phyloP scores from a whole-genome alignment of 2,113 vertebrate species.

The Dicentrarchus labrax region DNA sequence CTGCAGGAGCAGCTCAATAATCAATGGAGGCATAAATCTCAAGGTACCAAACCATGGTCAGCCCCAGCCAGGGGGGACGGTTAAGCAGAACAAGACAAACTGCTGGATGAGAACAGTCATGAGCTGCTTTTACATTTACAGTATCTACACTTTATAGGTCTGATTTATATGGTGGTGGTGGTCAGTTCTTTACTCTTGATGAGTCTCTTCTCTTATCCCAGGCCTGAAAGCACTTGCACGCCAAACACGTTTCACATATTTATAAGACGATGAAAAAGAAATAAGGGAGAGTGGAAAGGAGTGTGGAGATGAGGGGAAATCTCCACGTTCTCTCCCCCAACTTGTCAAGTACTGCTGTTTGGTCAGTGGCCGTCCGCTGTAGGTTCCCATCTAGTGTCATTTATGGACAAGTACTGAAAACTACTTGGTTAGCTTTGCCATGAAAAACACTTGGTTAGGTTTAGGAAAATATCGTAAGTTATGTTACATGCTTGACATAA shows the following conservation, averaged over 20 bases:
- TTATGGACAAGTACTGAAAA: no score
- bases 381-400: no score
- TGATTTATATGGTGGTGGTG: neutral
- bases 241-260: neutral
- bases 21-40: slow-evolving; percentile 30
- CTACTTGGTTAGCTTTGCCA: no score
- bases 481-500: no score
- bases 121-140: slow-evolving; percentile 6
- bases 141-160: neutral
- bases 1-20: slow-evolving; percentile 25
- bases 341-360: no score
- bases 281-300: no score
- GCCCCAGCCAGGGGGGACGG: neutral
- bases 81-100: slow-evolving; percentile 27
- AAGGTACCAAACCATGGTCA: neutral
- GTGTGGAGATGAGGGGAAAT: neutral
- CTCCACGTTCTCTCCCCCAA: neutral
- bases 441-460: no score
- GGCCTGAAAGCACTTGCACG: neutral
- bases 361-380: no score
- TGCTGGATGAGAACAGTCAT: slow-evolving; percentile 7
- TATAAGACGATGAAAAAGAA: neutral
- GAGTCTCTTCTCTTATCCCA: neutral
- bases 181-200: neutral
- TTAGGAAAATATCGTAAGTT: no score